A percentile compares a stretch with the other conserved stretches of the same genome.
These are phyloP conservation scores for Mareca strepera DNA, from an alignment of 2,797 vertebrate species.

Conservation along the genomic window DNA sequence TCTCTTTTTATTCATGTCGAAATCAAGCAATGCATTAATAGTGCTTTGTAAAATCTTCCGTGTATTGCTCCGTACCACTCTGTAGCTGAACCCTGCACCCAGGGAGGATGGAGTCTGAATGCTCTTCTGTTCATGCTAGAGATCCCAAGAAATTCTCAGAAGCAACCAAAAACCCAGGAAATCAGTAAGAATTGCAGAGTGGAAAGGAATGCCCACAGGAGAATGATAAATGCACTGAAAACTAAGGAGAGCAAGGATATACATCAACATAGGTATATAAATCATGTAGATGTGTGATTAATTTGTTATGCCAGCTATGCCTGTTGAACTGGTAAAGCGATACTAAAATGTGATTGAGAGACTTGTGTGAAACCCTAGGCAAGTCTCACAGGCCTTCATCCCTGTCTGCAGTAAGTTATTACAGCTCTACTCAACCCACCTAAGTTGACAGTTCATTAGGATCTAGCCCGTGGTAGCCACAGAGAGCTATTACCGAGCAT, in stretches of 20 bases:
- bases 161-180: background rate
- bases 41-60: fast-evolving
- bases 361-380: background rate
- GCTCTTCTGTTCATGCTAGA: background rate
- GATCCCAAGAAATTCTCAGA: background rate
- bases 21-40: background rate
- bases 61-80: background rate
- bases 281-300: conserved; percentile 27
- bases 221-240: conserved; percentile 28
- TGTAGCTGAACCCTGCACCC: background rate
- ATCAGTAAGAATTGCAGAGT: background rate
- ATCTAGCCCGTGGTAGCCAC: background rate
- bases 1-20: background rate
- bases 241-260: background rate
- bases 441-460: conserved; percentile 29
- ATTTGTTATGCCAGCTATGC: conserved; percentile 39
- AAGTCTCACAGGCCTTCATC: conserved; percentile 6
- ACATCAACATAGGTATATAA: conserved; percentile 21
- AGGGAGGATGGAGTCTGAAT: background rate
- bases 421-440: background rate
- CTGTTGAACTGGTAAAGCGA: conserved; percentile 22
- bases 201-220: conserved; percentile 30
- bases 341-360: conserved; percentile 34
- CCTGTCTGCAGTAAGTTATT: conserved; percentile 14
- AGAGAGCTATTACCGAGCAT: background rate